Base-by-base conservation (phyloP, 2,113 vertebrate genomes). In the Mirounga angustirostris region DNA sequence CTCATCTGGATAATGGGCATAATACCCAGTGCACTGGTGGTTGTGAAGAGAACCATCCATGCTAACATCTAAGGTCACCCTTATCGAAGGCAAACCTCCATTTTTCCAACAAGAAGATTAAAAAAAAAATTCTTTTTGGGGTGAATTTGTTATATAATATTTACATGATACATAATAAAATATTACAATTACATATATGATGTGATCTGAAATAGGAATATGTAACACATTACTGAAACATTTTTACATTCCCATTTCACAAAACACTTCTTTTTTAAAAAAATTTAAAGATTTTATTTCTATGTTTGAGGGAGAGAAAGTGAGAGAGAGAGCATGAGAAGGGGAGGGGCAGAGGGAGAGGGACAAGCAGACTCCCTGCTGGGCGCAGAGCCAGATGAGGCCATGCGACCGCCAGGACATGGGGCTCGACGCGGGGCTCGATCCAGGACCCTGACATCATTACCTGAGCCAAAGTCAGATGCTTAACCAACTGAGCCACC, bases 21-120 rank as follows among this genome's bases (percentile, higher is more conserved):
- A 2, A 24, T 61, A 9, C 30, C 50, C 2, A 0, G 21, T 7
- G 50, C 10, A 33, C 33, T 5, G 2, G n/a, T 33, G 10, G 0
- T 30, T 11, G 15, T 61, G 43, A 71, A 83, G 58, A 73, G 65
- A 56, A 10, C 16, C 10, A 2, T 76, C 19, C 28, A 15, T 36
- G 36, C 24, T 30, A 10, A 2, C 28, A 4, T 65, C 59, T 36
- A 54, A 63, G 22, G 54, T 19, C 67, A 78, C 36, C 11, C 43
- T 69, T 22, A 30, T 30, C 11, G 52, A 46, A 87, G 74, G 69
- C 28, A 80, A 63, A 52, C 3, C 43, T 80, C 24, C 22, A 0
- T 58, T 71, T 63, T 69, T n/a, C 63, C 73, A 85, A 19, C 4
- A 50, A 74, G 15, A 79, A 69, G 46, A 58, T 61, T n/a, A 81